Percentiles rank a stretch among this genome's conserved stretches.
phyloP scores from a whole-genome alignment of 2,113 vertebrate species.

The Lamprotornis superbus region DNA sequence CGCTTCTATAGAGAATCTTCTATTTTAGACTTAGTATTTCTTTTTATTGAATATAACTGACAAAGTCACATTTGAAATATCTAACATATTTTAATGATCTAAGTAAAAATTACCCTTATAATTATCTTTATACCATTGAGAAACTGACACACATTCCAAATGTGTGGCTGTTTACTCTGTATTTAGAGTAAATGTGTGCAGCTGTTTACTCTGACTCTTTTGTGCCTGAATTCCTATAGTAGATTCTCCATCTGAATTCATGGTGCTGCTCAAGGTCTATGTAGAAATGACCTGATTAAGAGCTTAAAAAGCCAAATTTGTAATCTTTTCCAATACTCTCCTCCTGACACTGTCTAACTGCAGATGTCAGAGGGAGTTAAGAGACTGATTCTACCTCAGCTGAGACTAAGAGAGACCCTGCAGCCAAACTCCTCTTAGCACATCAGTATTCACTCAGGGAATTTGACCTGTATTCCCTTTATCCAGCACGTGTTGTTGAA shows the following conservation, averaged over 20 bases:
- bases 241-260: not conserved
- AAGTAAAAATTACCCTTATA: not conserved
- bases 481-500: not conserved
- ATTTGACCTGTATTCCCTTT: not conserved
- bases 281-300: not conserved
- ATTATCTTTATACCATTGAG: not conserved
- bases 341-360: not conserved
- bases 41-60: not conserved
- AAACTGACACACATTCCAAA: not conserved
- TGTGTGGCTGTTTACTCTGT: not conserved
- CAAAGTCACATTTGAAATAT: not conserved
- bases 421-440: not conserved
- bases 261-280: not conserved
- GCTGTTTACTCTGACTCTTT: not conserved
- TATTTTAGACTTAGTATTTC: not conserved
- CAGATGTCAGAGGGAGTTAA: not conserved
- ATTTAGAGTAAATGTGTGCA: not conserved
- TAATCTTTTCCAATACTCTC: not conserved
- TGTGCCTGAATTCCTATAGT: not conserved
- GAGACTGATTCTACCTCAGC: not conserved
- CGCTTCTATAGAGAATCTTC: not conserved
- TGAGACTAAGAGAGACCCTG: not conserved
- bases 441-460: not conserved
- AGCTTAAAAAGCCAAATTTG: not conserved
- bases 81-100: not conserved